phyloP scores from a whole-genome alignment of 30 jellyfish, hydroid and myxozoan species.

The Cassiopea andromeda region DNA sequence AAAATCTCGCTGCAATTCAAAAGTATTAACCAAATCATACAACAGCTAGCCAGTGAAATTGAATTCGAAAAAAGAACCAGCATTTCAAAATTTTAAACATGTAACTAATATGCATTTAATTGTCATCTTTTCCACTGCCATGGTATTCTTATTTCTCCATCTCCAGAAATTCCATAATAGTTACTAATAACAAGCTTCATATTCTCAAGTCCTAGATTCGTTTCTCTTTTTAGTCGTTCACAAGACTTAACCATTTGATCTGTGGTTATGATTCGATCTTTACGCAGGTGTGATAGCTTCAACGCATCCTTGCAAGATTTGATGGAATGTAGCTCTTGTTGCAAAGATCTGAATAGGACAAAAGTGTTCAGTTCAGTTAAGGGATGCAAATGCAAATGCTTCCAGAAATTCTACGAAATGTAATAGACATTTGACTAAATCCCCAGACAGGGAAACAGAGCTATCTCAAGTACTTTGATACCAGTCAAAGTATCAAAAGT shows the following conservation, averaged over 20 bases:
- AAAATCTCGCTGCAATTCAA: not conserved
- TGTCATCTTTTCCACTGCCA: slow-evolving; percentile 66
- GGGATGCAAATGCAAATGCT: too few relatives aligned
- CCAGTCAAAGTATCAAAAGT: too few relatives aligned
- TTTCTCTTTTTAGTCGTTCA: slow-evolving; percentile 48
- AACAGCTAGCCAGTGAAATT: not conserved
- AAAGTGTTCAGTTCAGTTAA: too few relatives aligned
- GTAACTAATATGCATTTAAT: not conserved
- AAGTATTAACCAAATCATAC: not conserved
- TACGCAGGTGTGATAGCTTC: slow-evolving; percentile 30
- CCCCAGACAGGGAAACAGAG: too few relatives aligned
- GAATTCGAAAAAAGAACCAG: not conserved
- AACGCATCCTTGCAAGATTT: slow-evolving; percentile 39
- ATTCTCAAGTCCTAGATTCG: slow-evolving; percentile 36
- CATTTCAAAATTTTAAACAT: not conserved
- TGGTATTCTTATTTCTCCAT: slow-evolving; percentile 77
- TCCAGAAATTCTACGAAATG: too few relatives aligned
- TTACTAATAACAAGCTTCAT: slow-evolving; percentile 58
- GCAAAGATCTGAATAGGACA: slow-evolving; percentile 30
- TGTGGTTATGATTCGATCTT: slow-evolving; percentile 64
- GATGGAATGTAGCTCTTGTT: slow-evolving; percentile 35
- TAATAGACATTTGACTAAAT: too few relatives aligned
- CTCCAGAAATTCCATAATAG: slow-evolving; percentile 76
- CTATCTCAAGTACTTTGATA: too few relatives aligned
- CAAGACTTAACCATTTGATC: slow-evolving; percentile 69